Evolutionary conservation across 2,888 invertebrate genomes (phyloP).

Genomic region (Apotomis betuletana): DNA sequence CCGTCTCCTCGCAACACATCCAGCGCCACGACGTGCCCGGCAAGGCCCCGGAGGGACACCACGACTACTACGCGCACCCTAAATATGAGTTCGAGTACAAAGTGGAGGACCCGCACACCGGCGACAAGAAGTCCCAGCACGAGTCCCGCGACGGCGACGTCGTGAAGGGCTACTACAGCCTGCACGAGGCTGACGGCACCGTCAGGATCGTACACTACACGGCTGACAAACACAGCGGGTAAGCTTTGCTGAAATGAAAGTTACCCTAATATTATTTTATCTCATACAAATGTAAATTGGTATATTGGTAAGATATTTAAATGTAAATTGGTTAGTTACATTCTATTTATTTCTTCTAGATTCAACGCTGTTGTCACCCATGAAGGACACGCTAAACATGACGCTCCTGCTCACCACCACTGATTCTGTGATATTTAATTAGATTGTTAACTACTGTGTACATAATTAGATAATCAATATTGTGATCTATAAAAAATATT

Average conservation of each 20-base stretch:
- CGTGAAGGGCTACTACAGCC: conserved; percentile 82
- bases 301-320: no score
- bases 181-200: conserved; percentile 66
- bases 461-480: no score
- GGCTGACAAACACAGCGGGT: conserved; percentile 34
- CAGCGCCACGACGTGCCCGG: no score
- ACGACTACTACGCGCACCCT: conserved; percentile 55
- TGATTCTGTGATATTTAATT: conserved; percentile 9
- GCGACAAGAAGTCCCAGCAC: conserved; percentile 77
- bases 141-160: conserved; percentile 80
- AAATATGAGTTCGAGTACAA: conserved; percentile 65
- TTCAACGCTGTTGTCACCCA: conserved; percentile 51
- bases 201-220: conserved; percentile 39
- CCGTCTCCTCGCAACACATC: conserved; percentile 44
- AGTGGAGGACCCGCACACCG: conserved; percentile 77
- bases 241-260: background rate
- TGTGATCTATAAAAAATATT: no score
- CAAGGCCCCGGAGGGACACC: conserved; percentile 12
- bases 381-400: conserved; percentile 49
- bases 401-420: conserved; percentile 46
- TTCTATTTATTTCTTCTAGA: conserved; percentile 42
- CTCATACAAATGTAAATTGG: no score
- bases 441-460: no score
- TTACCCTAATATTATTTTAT: no score
- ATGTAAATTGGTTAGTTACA: background rate